Percentiles rank a stretch among this genome's conserved stretches.
These are phyloP conservation scores for Canis aureus DNA, from an alignment of 2,113 vertebrate genomes.

Conservation along the genomic window DNA sequence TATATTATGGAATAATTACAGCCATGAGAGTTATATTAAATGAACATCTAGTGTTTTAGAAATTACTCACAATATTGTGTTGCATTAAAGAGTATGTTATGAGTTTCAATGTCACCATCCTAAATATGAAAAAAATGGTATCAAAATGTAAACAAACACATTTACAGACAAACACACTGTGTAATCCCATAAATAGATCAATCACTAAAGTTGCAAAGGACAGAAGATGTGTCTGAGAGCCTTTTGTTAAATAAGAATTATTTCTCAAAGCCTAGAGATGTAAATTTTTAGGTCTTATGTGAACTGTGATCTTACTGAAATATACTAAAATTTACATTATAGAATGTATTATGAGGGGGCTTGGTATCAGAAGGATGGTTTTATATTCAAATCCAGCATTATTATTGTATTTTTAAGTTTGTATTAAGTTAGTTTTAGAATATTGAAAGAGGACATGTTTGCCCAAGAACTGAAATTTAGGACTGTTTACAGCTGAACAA, in stretches of 20 bases:
- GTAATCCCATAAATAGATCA: neutral
- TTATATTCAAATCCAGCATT: neutral
- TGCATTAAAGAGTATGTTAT: neutral
- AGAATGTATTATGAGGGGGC: neutral
- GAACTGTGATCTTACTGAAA: neutral
- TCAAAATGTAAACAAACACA: neutral
- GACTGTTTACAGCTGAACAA: neutral
- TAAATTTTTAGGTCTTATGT: neutral
- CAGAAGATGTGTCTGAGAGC: neutral
- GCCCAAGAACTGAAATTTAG: neutral
- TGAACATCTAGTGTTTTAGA: neutral
- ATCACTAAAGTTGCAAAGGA: neutral
- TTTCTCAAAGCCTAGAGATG: neutral
- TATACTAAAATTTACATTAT: neutral
- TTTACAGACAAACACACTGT: neutral
- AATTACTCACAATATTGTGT: neutral
- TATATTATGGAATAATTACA: neutral
- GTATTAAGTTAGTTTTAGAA: neutral
- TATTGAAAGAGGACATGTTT: neutral
- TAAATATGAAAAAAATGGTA: neutral
- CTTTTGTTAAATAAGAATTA: neutral
- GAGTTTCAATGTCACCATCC: neutral
- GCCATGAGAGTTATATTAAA: neutral
- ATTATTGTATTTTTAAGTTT: conserved; percentile 5
- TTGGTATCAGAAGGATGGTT: neutral